Evolutionary conservation across 2,797 vertebrate species (phyloP).

Genomic region (Sarcophilus harrisii): DNA sequence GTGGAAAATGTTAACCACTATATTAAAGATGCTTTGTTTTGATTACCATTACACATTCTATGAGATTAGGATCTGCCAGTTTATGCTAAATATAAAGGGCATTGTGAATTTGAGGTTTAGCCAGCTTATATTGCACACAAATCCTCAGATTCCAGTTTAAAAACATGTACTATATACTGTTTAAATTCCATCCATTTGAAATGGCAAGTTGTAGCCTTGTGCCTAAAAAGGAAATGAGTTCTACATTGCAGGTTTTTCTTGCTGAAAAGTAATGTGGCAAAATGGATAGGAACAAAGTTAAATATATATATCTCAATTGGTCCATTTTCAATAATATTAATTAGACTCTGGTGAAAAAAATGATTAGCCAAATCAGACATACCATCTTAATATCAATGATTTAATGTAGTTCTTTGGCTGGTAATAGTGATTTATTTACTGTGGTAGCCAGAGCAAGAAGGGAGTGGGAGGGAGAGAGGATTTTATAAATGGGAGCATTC

Average conservation of each 20-base stretch:
- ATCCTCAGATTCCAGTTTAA: constrained; percentile 41
- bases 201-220: constrained; percentile 49
- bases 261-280: constrained; percentile 60
- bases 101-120: constrained; percentile 62
- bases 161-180: constrained; percentile 62
- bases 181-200: constrained; percentile 72
- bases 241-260: constrained; percentile 51
- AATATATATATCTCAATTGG: constrained; percentile 39
- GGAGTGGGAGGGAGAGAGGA: background rate
- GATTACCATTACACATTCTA: constrained; percentile 43
- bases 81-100: constrained; percentile 56
- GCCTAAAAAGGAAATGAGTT: constrained; percentile 59
- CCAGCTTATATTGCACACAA: constrained; percentile 30
- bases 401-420: constrained; percentile 24
- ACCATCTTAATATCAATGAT: background rate
- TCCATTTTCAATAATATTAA: constrained; percentile 18
- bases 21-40: constrained; percentile 48
- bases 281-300: constrained; percentile 57
- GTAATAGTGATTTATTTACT: constrained; percentile 26
- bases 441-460: constrained; percentile 1
- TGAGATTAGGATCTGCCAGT: constrained; percentile 61
- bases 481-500: constrained; percentile 25
- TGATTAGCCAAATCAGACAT: constrained; percentile 41
- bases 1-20: background rate
- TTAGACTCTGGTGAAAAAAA: constrained; percentile 26